Evolutionary conservation across 2,113 vertebrate species (phyloP).

Genomic region (Hyla sarda): DNA sequence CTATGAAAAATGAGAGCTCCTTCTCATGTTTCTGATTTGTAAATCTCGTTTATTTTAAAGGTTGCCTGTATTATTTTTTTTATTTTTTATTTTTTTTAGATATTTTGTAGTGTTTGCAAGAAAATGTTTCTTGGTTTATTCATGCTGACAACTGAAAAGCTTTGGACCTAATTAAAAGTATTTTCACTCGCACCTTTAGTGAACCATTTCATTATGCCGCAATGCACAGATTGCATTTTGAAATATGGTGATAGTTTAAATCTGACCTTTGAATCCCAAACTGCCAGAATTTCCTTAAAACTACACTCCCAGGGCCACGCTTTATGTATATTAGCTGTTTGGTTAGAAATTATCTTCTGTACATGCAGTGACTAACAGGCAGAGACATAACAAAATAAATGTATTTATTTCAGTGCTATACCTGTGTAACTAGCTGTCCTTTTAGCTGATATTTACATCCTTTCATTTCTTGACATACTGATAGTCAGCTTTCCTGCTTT

Average conservation of each 20-base stretch:
- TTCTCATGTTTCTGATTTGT: slow-evolving; percentile 64
- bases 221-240: slow-evolving; percentile 83
- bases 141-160: slow-evolving; percentile 86
- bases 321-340: slow-evolving; percentile 67
- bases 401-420: slow-evolving; percentile 50
- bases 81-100: slow-evolving; percentile 61
- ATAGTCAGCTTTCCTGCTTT: slow-evolving; percentile 42
- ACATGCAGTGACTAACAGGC: slow-evolving; percentile 61
- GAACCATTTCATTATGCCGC: slow-evolving; percentile 86
- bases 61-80: slow-evolving; percentile 68
- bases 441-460: slow-evolving; percentile 55
- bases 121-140: slow-evolving; percentile 80
- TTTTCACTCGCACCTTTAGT: slow-evolving; percentile 83
- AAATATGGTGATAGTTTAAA: slow-evolving; percentile 83
- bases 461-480: slow-evolving; percentile 49
- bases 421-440: slow-evolving; percentile 55
- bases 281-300: slow-evolving; percentile 79
- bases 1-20: slow-evolving; percentile 48
- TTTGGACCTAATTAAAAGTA: slow-evolving; percentile 87
- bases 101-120: slow-evolving; percentile 70
- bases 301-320: slow-evolving; percentile 64
- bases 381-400: slow-evolving; percentile 46
- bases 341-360: slow-evolving; percentile 70
- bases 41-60: slow-evolving; percentile 67
- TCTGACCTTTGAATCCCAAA: slow-evolving; percentile 81